phyloP scores from a whole-genome alignment of 2,797 vertebrate genomes.

The Novumbra hubbsi region DNA sequence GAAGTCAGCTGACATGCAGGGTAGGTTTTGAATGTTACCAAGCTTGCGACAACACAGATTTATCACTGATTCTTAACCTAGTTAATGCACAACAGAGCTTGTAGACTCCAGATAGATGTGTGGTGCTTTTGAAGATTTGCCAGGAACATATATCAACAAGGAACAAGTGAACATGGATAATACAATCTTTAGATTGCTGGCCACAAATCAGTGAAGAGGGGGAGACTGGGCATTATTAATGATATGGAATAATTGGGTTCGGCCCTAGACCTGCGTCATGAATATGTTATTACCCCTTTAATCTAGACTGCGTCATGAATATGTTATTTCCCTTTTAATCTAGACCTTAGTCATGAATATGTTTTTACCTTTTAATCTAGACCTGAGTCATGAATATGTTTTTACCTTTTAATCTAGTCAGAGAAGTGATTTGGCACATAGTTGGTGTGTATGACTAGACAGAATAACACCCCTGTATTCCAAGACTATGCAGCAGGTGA shows the following conservation, averaged over 20 bases:
- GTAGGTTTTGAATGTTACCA: conserved; percentile 1
- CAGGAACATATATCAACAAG: conserved; percentile 25
- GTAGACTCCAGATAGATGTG: conserved; percentile 24
- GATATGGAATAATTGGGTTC: neutral
- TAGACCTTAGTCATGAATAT: neutral
- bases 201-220: neutral
- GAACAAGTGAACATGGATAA: conserved; percentile 23
- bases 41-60: conserved; percentile 23
- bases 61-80: conserved; percentile 14
- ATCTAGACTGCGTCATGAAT: neutral
- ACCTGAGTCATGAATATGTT: neutral
- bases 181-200: neutral
- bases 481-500: neutral
- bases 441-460: neutral
- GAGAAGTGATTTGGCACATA: neutral
- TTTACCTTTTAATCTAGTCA: neutral
- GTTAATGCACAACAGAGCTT: neutral
- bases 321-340: neutral
- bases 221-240: neutral
- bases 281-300: neutral
- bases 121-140: conserved; percentile 10
- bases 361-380: conserved; percentile 3
- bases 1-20: neutral
- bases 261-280: neutral
- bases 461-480: neutral